phyloP scores from a whole-genome alignment of 2,888 invertebrate genomes.

The Buathra laborator region DNA sequence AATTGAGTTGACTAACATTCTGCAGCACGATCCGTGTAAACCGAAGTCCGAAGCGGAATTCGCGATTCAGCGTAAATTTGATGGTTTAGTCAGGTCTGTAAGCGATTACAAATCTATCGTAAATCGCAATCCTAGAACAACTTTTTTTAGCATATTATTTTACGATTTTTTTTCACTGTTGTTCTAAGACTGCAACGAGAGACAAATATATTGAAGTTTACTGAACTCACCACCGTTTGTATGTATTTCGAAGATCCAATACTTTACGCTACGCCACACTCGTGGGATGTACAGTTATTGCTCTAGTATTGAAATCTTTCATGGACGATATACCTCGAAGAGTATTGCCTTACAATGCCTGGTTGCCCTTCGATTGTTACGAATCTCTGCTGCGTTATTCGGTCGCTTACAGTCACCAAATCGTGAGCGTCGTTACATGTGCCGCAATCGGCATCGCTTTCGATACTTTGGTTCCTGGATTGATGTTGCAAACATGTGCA shows the following conservation, averaged over 20 bases:
- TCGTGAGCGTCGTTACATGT: slow-evolving; percentile 34
- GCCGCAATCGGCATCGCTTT: slow-evolving; percentile 65
- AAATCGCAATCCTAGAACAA: background rate
- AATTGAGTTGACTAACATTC: slow-evolving; percentile 16
- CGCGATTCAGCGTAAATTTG: slow-evolving; percentile 49
- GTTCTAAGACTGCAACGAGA: background rate
- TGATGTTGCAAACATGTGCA: slow-evolving; percentile 70
- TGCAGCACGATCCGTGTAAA: slow-evolving; percentile 41
- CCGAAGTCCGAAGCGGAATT: slow-evolving; percentile 30
- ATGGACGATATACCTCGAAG: slow-evolving; percentile 46
- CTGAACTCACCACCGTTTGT: background rate
- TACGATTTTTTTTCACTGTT: background rate
- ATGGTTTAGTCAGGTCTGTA: slow-evolving; percentile 53
- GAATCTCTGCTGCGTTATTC: slow-evolving; percentile 60
- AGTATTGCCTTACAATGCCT: slow-evolving; percentile 68
- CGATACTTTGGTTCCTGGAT: slow-evolving; percentile 69
- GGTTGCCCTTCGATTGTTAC: slow-evolving; percentile 69
- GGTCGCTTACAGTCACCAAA: slow-evolving; percentile 60
- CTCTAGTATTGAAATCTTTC: slow-evolving; percentile 53
- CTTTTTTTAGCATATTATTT: background rate
- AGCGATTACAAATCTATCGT: background rate
- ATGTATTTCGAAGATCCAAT: slow-evolving; percentile 5
- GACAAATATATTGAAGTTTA: background rate
- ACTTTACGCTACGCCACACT: background rate
- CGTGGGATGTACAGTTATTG: background rate